Conservation (phyloP, 2,113 vertebrate species). For the Cynopterus brachyotis region DNA sequence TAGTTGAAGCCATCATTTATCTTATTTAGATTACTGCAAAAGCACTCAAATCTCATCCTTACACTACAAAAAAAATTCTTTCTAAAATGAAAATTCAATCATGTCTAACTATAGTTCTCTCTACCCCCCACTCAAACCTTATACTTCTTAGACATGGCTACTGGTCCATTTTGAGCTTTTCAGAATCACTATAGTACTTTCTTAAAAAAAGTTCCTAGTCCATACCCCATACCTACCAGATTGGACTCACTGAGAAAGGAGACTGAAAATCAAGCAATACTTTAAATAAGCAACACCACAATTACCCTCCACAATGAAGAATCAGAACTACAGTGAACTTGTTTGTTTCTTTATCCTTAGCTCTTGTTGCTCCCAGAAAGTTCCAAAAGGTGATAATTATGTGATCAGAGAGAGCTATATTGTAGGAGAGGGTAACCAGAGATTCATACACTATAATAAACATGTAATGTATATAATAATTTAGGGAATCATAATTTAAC, state of each 20-base stretch:
- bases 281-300: not conserved
- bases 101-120: not conserved
- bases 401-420: not conserved
- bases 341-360: not conserved
- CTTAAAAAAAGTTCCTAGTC: not conserved
- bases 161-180: not conserved
- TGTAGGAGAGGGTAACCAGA: constrained; percentile 6
- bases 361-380: not conserved
- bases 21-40: not conserved
- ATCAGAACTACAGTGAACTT: constrained; percentile 7
- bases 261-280: not conserved
- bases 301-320: constrained; percentile 26
- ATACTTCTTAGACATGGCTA: not conserved
- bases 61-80: not conserved
- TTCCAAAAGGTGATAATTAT: not conserved
- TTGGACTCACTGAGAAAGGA: not conserved
- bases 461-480: not conserved
- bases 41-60: not conserved
- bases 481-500: constrained; percentile 12
- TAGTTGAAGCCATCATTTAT: constrained; percentile 5
- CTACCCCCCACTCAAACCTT: not conserved
- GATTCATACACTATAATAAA: not conserved
- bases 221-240: not conserved
- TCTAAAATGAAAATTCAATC: constrained; percentile 19
- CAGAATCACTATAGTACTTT: not conserved